Evolutionary conservation across 2,113 vertebrate species (phyloP), one percentile per base, ranked within the genome.

Genomic region (Maccullochella peelii): DNA sequence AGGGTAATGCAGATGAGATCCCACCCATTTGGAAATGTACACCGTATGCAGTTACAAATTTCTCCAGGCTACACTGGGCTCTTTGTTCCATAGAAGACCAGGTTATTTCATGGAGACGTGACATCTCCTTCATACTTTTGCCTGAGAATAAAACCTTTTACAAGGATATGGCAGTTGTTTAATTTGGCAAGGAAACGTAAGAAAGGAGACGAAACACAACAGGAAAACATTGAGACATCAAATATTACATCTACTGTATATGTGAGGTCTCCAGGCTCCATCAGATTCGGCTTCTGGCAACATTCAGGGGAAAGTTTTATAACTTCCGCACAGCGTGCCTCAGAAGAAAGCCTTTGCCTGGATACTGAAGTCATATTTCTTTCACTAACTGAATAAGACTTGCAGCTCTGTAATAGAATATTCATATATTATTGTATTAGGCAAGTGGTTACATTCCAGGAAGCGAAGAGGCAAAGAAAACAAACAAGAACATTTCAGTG

Each of bases 11-110:
- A 90, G 82, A 87, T 79, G 78, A 90, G 78, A 80, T 90, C 71
- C 81, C 78, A 87, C 80, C 81, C 86, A 67, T 77, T 73, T 88
- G 75, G 85, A 90, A 93, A 87, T 75, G 36, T 85, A 88, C 84
- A 85, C 79, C 16, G 16, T 73, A 80, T 77, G 82, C 82, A 89
- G 79, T 86, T 74, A 83, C 73, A 85, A 27, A 76, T 82, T 82
- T 89, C 88, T 84, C 49, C 55, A 66, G 83, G 84, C 77, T 72
- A 93, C 81, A 93, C 83, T 86, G 83, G 68, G 44, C 74, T 72
- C 90, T 86, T 93, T 91, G 89, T 90, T 90, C 68, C 62, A 79
- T 3, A 50, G 73, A 55, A 62, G 79, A 81, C 82, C 58, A 71
- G 44, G 83, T 69, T 66, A 50, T 77, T 82, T 85, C 66, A 67